These are phyloP conservation scores for Sorex maritimensis DNA, from an alignment of 2,797 vertebrate species.

Conservation along the genomic window DNA sequence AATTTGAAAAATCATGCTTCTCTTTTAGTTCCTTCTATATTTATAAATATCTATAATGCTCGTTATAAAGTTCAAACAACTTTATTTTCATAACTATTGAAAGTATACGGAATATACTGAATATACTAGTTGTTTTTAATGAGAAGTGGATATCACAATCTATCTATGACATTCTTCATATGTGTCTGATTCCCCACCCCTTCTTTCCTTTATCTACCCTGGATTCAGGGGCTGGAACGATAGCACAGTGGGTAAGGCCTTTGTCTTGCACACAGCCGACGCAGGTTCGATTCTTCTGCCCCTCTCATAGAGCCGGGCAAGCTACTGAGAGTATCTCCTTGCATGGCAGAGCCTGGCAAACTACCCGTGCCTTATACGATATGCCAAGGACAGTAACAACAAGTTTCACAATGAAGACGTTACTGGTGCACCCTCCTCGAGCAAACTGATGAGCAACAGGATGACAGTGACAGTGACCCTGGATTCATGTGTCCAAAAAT, in stretches of 20 bases:
- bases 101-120: neutral
- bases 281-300: too few relatives aligned
- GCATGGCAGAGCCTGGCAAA: too few relatives aligned
- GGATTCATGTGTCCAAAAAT: neutral
- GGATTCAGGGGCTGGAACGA: neutral
- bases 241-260: too few relatives aligned
- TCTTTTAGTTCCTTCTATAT: neutral
- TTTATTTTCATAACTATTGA: conserved; percentile 12
- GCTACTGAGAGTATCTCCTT: too few relatives aligned
- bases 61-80: neutral
- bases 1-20: neutral
- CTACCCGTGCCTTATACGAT: too few relatives aligned
- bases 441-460: too few relatives aligned
- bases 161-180: neutral
- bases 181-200: neutral
- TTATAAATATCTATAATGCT: neutral
- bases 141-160: neutral
- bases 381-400: too few relatives aligned
- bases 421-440: too few relatives aligned
- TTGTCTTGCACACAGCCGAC: too few relatives aligned
- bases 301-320: too few relatives aligned
- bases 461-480: too few relatives aligned
- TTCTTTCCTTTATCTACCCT: neutral
- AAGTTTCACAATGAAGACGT: too few relatives aligned
- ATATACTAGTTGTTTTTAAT: neutral